phyloP scores from a whole-genome alignment of 2,113 vertebrate genomes.

The Globicephala melas region DNA sequence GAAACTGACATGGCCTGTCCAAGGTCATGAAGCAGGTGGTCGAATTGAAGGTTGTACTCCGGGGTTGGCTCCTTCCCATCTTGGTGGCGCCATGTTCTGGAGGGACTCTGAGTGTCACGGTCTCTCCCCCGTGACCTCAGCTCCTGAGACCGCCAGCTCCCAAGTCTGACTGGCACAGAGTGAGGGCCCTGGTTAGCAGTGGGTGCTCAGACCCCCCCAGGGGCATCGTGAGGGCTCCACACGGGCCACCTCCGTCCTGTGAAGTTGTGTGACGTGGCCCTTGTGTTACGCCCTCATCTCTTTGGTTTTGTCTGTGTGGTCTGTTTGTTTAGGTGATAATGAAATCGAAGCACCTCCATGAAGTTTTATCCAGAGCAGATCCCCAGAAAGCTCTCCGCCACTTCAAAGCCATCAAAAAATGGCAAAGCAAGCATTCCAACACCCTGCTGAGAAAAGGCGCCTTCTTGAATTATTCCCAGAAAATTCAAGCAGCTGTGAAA shows the following conservation, averaged over 20 bases:
- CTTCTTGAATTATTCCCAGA: slow-evolving; percentile 92
- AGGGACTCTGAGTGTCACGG: not conserved
- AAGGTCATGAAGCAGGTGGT: not conserved
- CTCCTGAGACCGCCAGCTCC: not conserved
- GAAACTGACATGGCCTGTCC: not conserved
- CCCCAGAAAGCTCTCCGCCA: slow-evolving; percentile 83
- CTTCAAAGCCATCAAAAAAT: slow-evolving; percentile 88
- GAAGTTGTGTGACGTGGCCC: not conserved
- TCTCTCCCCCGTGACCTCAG: not conserved
- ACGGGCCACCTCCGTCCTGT: fast-evolving
- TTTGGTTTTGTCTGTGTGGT: not conserved
- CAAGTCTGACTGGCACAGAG: too few species aligned
- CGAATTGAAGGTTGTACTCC: not conserved
- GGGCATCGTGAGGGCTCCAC: fast-evolving
- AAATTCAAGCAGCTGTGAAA: slow-evolving; percentile 86
- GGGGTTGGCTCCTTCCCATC: not conserved
- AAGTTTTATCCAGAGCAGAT: slow-evolving; percentile 88
- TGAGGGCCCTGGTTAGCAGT: not conserved
- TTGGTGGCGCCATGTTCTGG: not conserved
- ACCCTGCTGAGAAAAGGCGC: slow-evolving; percentile 82
- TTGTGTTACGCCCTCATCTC: not conserved
- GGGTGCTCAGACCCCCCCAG: not conserved
- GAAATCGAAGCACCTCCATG: slow-evolving; percentile 88
- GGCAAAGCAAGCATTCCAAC: slow-evolving; percentile 85
- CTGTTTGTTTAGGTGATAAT: slow-evolving; percentile 86